Base-by-base conservation (phyloP, 1,140 invertebrate species). In the Drosophila kepulauana region DNA sequence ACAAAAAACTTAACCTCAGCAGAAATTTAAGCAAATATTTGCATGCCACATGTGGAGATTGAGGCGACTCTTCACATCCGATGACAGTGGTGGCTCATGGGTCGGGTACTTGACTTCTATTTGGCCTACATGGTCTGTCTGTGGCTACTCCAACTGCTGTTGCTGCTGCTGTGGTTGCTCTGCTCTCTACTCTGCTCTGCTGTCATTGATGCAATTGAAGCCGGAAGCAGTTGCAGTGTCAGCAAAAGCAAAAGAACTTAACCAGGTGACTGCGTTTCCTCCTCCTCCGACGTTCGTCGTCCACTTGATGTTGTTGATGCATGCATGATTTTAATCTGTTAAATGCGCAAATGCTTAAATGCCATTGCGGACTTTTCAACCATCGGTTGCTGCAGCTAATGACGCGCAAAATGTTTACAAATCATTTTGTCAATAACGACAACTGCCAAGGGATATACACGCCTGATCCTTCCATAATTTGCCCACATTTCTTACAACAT, bases 1-100 rank as follows among this genome's bases (percentile, higher is more conserved):
- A 89, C 81, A 89, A 81, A 79, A 89, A 85, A 87, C 81, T 89
- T 89, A 89, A 89, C 86, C 85, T 89, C 85, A 89, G 85, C 85
- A 89, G 81, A 89, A 89, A 89, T 89, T 89, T 89, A 90, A 85
- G 86, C 85, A 89, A 89, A 89, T 89, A 89, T 89, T 89, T 89
- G 86, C 86, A 78, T 75, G 51, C 75, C 70, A 74, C 75, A 74
- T 76, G 68, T 76, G 61, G 56, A 76, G 74, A 72, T 65, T 76
- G 74, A 75, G 72, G 72, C 72, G 48, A 75, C 72, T 75, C 72
- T 69, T 70, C 66, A 51, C 41, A 41, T 58, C 46, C 33, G 51
- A 5, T 64, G 66, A 71, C 73, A 64, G 52, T 75, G 35, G 45
- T 75, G 35, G 25, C 45, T 71, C 38, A 33, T 52, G 51, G 51